Conservation (phyloP, 2,113 vertebrate species). For the Ceyx cyanopectus region DNA sequence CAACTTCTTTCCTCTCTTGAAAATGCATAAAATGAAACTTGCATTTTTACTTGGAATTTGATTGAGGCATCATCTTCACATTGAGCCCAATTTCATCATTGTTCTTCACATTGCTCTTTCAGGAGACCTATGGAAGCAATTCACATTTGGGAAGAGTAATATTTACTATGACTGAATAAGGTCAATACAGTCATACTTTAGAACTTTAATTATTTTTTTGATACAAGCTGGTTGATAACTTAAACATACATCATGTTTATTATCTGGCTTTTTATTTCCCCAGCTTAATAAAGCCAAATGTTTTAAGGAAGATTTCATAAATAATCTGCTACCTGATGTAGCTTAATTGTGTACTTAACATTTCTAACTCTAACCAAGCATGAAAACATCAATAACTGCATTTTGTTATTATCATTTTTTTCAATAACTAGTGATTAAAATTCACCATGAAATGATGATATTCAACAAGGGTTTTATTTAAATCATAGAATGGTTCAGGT, state of each 20-base stretch:
- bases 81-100: not conserved
- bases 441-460: not conserved
- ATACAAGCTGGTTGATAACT: not conserved
- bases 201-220: not conserved
- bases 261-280: not conserved
- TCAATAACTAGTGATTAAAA: not conserved
- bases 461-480: not conserved
- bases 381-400: slow-evolving; percentile 25
- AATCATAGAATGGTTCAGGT: no score
- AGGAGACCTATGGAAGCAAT: not conserved
- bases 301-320: slow-evolving; percentile 27
- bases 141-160: slow-evolving; percentile 17
- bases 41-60: not conserved
- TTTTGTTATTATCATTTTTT: not conserved
- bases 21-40: not conserved
- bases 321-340: not conserved
- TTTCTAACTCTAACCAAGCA: slow-evolving; percentile 31
- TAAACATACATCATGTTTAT: slow-evolving; percentile 26
- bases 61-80: not conserved
- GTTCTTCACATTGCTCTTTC: not conserved
- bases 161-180: slow-evolving; percentile 29
- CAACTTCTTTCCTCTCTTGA: not conserved
- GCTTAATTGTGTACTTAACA: slow-evolving; percentile 58
- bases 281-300: not conserved
- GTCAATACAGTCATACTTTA: slow-evolving; percentile 23